Evolutionary conservation across 2,113 vertebrate species (phyloP).

Genomic region (Myiopsitta monachus): DNA sequence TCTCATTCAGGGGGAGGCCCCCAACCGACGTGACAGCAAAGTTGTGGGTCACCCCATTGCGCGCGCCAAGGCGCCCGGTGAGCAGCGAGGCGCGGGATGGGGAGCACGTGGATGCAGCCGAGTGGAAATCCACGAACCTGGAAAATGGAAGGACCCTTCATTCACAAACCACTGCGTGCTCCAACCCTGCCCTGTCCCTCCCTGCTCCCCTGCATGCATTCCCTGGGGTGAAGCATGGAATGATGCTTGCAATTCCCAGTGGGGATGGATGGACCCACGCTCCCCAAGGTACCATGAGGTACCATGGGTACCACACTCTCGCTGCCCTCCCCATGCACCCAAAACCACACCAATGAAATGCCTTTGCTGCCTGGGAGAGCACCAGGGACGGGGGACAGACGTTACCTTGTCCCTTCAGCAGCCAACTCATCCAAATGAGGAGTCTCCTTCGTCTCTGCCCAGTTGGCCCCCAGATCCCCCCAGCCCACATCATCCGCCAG

Average conservation of each 20-base stretch:
- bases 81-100: constrained; percentile 92
- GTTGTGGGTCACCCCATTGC: constrained; percentile 93
- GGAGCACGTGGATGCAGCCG: constrained; percentile 92
- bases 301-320: neutral
- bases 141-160: neutral
- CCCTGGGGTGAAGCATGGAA: neutral
- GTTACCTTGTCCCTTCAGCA: constrained; percentile 83
- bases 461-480: constrained; percentile 91
- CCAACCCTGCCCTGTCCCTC: fast-evolving
- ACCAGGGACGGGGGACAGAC: neutral
- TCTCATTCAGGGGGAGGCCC: constrained; percentile 91
- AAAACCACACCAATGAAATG: neutral
- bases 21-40: constrained; percentile 84
- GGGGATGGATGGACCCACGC: neutral
- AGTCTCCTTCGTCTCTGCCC: constrained; percentile 77
- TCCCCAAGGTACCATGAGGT: neutral
- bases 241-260: neutral
- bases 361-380: neutral
- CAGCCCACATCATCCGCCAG: constrained; percentile 95
- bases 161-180: fast-evolving
- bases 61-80: constrained; percentile 87
- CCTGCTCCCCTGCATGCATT: neutral
- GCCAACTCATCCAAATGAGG: constrained; percentile 84
- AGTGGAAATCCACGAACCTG: constrained; percentile 93
- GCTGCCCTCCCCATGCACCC: neutral